Percentiles rank a stretch among this genome's conserved stretches.
phyloP scores from a whole-genome alignment of 30 jellyfish, hydroid and myxozoan species.

The Hydractinia echinata region DNA sequence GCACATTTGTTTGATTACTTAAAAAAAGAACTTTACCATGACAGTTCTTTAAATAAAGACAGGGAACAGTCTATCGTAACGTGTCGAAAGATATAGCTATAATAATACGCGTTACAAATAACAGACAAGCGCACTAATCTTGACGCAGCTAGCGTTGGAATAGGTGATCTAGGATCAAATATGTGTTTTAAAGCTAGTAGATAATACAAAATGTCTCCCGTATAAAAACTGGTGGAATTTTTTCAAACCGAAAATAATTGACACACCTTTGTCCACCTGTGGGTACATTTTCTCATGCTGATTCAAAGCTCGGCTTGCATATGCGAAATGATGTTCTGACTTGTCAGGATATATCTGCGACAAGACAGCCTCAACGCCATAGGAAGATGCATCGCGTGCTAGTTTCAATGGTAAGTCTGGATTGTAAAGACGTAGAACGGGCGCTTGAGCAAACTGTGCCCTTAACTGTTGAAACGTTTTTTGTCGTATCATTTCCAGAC shows the following conservation, averaged over 20 bases:
- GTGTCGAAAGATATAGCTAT: too few relatives aligned
- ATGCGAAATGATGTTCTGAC: constrained; percentile 46
- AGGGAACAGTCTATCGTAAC: too few relatives aligned
- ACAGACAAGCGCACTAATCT: too few relatives aligned
- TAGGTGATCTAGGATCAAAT: constrained; percentile 41
- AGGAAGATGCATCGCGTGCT: not conserved
- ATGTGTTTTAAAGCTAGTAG: constrained; percentile 29
- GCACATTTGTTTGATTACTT: too few relatives aligned
- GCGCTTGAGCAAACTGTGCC: too few relatives aligned
- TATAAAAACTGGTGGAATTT: constrained; percentile 47
- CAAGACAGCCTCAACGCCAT: constrained; percentile 66
- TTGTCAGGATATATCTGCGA: constrained; percentile 40
- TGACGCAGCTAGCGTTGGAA: constrained; percentile 23
- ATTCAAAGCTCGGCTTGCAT: constrained; percentile 29
- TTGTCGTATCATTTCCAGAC: too few relatives aligned
- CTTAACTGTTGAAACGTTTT: too few relatives aligned
- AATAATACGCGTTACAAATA: too few relatives aligned
- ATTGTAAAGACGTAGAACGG: too few relatives aligned
- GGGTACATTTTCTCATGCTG: constrained; percentile 37
- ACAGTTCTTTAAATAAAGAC: too few relatives aligned
- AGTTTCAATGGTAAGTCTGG: too few relatives aligned
- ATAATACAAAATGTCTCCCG: constrained; percentile 49
- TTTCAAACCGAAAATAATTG: constrained; percentile 29
- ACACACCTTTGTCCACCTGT: constrained; percentile 22
- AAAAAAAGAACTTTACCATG: too few relatives aligned